Conservation (phyloP, 2,888 invertebrate species). For the Tigriopus californicus region DNA sequence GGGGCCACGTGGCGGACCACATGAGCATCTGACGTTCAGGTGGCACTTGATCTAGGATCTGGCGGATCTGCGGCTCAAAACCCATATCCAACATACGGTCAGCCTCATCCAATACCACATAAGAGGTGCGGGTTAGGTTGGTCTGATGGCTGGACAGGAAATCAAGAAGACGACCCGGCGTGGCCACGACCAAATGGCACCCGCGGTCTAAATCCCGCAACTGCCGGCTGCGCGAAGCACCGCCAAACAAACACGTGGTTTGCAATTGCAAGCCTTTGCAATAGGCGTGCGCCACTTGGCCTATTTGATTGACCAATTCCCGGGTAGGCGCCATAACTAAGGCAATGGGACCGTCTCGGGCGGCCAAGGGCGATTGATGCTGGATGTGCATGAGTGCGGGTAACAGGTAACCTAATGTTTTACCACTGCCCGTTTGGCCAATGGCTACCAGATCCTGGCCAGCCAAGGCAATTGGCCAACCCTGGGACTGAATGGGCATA, state of each 20-base stretch:
- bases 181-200: neutral
- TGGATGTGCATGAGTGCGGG: conserved; percentile 2
- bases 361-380: neutral
- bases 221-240: neutral
- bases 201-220: neutral
- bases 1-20: conserved; percentile 14
- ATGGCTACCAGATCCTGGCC: conserved; percentile 6
- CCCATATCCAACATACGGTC: conserved; percentile 14
- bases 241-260: conserved; percentile 1
- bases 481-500: conserved; percentile 8
- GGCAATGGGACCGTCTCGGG: neutral
- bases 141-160: neutral
- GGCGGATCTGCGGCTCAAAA: conserved; percentile 11
- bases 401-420: conserved; percentile 4
- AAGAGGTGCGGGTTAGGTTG: neutral
- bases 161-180: conserved; percentile 2
- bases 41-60: neutral
- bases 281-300: neutral
- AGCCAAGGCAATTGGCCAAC: conserved; percentile 5
- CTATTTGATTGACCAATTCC: conserved; percentile 5
- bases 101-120: conserved; percentile 11
- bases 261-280: neutral
- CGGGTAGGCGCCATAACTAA: conserved; percentile 6
- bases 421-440: conserved; percentile 10
- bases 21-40: neutral